Percentiles rank a stretch among this genome's conserved stretches.
phyloP scores from a whole-genome alignment of 2,113 vertebrate species.

The Rhea pennata region DNA sequence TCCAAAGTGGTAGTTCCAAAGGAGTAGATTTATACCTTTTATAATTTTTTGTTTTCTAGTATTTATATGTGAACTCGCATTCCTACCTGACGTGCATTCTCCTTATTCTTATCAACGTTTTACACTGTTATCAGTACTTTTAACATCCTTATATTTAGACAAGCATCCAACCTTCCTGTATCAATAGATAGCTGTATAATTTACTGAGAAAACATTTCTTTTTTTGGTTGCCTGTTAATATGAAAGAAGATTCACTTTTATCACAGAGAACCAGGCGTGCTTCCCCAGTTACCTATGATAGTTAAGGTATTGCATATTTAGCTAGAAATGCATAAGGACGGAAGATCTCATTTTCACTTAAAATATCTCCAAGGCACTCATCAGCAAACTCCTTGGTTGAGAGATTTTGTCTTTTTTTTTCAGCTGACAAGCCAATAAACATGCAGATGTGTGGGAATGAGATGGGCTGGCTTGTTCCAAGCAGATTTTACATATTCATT shows the following conservation, averaged over 20 bases:
- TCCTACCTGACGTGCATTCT: not conserved
- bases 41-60: not conserved
- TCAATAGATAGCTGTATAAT: not conserved
- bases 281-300: not conserved
- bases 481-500: not conserved
- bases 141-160: not conserved
- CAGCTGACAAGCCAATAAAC: not conserved
- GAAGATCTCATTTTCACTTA: conserved; percentile 1
- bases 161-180: not conserved
- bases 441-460: not conserved
- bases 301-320: not conserved
- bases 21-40: not conserved
- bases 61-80: not conserved
- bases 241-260: not conserved
- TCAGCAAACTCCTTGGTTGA: not conserved
- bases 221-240: not conserved
- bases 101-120: not conserved
- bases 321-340: not conserved
- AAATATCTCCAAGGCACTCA: not conserved
- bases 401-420: not conserved
- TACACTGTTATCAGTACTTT: not conserved
- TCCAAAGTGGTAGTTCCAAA: not conserved
- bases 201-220: not conserved
- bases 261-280: not conserved
- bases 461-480: not conserved